Evolutionary conservation across 2,888 invertebrate species (phyloP).

Genomic region (Macroteleia sp.): DNA sequence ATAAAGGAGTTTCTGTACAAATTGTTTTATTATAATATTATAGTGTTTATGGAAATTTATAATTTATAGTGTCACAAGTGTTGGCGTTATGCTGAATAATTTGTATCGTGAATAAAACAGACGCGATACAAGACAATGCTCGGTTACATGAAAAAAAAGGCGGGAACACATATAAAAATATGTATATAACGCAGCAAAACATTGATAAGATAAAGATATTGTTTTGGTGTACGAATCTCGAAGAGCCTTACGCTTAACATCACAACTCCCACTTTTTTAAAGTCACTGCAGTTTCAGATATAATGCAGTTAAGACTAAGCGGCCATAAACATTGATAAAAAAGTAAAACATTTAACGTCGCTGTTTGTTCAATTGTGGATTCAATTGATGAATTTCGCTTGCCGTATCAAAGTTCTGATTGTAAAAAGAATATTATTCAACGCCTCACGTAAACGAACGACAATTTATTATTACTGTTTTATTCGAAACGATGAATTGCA

Average conservation of each 20-base stretch:
- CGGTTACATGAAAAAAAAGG: constrained; percentile 9
- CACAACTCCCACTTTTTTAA: not conserved
- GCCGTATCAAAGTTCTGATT: too few relatives aligned
- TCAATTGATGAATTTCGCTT: constrained; percentile 20
- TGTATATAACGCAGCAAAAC: constrained; percentile 20
- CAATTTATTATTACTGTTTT: too few relatives aligned
- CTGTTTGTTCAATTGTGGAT: constrained; percentile 22
- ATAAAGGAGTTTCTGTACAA: too few relatives aligned
- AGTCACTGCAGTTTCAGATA: constrained; percentile 35
- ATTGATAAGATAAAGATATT: constrained; percentile 57
- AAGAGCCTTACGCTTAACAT: not conserved
- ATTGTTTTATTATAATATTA: too few relatives aligned
- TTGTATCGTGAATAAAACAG: constrained; percentile 7
- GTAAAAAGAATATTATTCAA: too few relatives aligned
- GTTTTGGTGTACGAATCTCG: constrained; percentile 36
- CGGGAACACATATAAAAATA: constrained; percentile 21
- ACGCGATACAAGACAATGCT: constrained; percentile 24
- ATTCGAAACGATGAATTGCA: too few relatives aligned
- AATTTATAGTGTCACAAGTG: too few relatives aligned
- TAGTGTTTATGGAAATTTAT: too few relatives aligned
- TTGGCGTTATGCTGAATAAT: constrained; percentile 15
- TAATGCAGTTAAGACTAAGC: constrained; percentile 18
- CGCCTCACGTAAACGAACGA: too few relatives aligned
- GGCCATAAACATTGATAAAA: constrained; percentile 31
- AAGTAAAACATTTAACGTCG: constrained; percentile 26